Evolutionary conservation across 2,888 invertebrate genomes (phyloP).

Genomic region (Troglohyphantes excavatus): DNA sequence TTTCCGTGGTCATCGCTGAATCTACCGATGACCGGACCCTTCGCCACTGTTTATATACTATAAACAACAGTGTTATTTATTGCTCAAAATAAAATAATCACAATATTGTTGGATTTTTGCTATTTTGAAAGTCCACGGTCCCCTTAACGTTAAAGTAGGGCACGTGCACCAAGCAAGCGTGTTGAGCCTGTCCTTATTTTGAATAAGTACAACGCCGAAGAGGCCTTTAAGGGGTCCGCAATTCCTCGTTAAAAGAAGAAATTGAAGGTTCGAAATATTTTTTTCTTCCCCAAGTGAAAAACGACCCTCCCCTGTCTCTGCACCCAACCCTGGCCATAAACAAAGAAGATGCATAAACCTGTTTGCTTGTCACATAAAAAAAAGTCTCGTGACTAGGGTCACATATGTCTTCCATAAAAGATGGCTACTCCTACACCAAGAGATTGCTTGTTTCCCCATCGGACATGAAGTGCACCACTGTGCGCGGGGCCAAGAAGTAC

Average conservation of each 20-base stretch:
- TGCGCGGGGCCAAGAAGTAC: neutral
- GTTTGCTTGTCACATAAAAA: conserved; percentile 50
- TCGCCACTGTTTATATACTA: too few species aligned
- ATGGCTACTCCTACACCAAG: conserved; percentile 22
- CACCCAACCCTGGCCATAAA: conserved; percentile 33
- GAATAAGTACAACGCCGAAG: too few species aligned
- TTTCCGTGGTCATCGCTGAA: too few species aligned
- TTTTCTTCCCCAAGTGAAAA: conserved; percentile 8
- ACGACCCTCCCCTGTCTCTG: conserved; percentile 12
- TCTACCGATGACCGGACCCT: too few species aligned
- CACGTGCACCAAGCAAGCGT: too few species aligned
- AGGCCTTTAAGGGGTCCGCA: neutral
- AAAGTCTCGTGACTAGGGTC: conserved; percentile 12
- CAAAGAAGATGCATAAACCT: conserved; percentile 35
- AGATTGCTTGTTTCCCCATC: neutral
- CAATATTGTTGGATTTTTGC: too few species aligned
- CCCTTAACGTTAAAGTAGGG: too few species aligned
- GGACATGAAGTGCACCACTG: neutral
- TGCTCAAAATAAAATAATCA: too few species aligned
- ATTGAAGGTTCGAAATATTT: neutral
- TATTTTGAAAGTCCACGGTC: too few species aligned
- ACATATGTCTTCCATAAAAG: conserved; percentile 18
- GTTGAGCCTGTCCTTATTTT: too few species aligned
- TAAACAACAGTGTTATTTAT: too few species aligned
- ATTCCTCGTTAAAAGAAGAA: neutral